Conservation (phyloP, 2,888 invertebrate species). For the Xestia ashworthii region DNA sequence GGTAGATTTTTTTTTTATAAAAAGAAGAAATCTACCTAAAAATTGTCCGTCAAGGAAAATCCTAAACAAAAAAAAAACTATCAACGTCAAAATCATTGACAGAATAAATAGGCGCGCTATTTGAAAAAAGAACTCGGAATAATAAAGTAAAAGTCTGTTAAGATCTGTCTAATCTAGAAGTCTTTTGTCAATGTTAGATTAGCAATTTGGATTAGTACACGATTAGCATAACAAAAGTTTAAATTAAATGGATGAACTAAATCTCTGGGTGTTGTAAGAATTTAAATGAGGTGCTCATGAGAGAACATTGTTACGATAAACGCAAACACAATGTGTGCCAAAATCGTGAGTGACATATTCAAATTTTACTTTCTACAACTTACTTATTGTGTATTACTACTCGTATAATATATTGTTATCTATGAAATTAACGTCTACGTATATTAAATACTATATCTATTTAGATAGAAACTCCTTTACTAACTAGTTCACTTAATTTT, state of each 20-base stretch:
- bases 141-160: constrained; percentile 19
- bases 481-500: background rate
- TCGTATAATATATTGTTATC: constrained; percentile 22
- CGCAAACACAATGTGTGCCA: constrained; percentile 48
- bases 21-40: no score
- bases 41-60: background rate
- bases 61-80: background rate
- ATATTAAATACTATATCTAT: background rate
- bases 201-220: constrained; percentile 19
- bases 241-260: constrained; percentile 42
- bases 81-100: constrained; percentile 1
- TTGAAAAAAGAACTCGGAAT: constrained; percentile 32
- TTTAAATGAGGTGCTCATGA: constrained; percentile 47
- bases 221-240: constrained; percentile 50
- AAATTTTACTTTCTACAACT: constrained; percentile 64
- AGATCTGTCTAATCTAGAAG: background rate
- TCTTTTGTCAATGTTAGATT: constrained; percentile 33
- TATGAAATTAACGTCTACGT: constrained; percentile 21
- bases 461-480: background rate
- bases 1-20: no score
- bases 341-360: constrained; percentile 66
- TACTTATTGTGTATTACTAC: constrained; percentile 43
- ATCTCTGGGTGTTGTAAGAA: constrained; percentile 54
- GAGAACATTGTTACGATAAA: constrained; percentile 47
- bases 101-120: background rate